Base-by-base conservation (phyloP, 2,113 vertebrate species). In the Hippoglossus stenolepis region DNA sequence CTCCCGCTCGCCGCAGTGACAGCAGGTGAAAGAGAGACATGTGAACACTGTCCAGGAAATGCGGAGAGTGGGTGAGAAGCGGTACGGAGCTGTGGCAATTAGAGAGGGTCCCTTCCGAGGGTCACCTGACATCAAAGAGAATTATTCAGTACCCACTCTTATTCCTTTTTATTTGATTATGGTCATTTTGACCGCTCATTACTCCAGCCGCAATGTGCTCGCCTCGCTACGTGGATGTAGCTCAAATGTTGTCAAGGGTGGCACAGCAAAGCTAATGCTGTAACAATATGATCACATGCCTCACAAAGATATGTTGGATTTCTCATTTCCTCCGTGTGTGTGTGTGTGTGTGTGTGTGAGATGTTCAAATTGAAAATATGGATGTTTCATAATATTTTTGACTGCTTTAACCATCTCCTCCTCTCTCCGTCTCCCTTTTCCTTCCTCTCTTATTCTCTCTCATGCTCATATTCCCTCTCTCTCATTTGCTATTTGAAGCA, bases 401-500 rank as follows among this genome's bases (percentile, higher is more conserved):
- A 69, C 60, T 28, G 20, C 74, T 77, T 78, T 58, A 81, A 77
- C 23, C n/a, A 7, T 71, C 82, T 70, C 64, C 59, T 80, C 38
- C 40, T 77, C 51, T 71, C 35, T 12, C 47, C 79, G 3, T 71
- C 77, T 82, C 73, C 20, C 7, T 49, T 65, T 80, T 56, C 45
- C 74, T 79, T 80, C 82, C 82, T 72, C 75, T 81, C 70, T 65
- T 79, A 82, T 83, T 80, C 72, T 75, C 67, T 82, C 87, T 85
- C 26, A 79, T 71, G 54, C 80, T 85, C 83, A 26, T 31, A 66
- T 70, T 82, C 85, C 58, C 83, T 77, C 75, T 58, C 76, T 84
- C 84, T 90, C 88, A 86, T 92, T 92, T 93, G 88, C 93, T 90
- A 85, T 94, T 92, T 94, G 91, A 94, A 94, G 92, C 89, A 94